Percentiles rank a stretch among this genome's conserved stretches.
These are phyloP conservation scores for Criorhina ranunculi DNA, from an alignment of 2,888 invertebrate species.

Conservation along the genomic window DNA sequence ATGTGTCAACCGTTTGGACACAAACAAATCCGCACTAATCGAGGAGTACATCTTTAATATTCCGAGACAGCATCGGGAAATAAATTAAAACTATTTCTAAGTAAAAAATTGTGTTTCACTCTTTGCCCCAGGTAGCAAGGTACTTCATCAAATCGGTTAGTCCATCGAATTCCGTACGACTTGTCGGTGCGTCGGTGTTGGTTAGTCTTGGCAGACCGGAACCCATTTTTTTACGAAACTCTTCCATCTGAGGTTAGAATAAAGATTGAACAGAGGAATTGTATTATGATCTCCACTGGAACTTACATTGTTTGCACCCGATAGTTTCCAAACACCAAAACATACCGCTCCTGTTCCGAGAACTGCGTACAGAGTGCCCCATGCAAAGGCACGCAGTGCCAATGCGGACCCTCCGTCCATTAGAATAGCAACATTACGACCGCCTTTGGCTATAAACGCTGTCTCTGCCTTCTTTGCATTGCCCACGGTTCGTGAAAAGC, in stretches of 20 bases:
- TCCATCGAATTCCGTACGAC: slow-evolving; percentile 94
- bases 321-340: slow-evolving; percentile 94
- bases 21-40: slow-evolving; percentile 56
- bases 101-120: slow-evolving; percentile 76
- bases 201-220: slow-evolving; percentile 90
- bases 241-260: slow-evolving; percentile 87
- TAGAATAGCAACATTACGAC: slow-evolving; percentile 87
- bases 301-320: slow-evolving; percentile 93
- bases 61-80: slow-evolving; percentile 10
- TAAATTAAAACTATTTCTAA: slow-evolving; percentile 49
- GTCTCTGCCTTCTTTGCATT: slow-evolving; percentile 92
- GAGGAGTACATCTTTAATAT: slow-evolving; percentile 62
- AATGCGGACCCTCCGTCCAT: slow-evolving; percentile 91
- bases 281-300: background rate
- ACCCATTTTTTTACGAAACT: slow-evolving; percentile 93
- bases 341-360: slow-evolving; percentile 92
- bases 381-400: slow-evolving; percentile 93
- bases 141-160: slow-evolving; percentile 94
- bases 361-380: slow-evolving; percentile 95
- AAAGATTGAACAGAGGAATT: background rate
- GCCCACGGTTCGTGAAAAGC: slow-evolving; percentile 92
- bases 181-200: slow-evolving; percentile 91
- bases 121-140: slow-evolving; percentile 85
- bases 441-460: slow-evolving; percentile 90
- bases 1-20: slow-evolving; percentile 68